Evolutionary conservation across 2,113 vertebrate species (phyloP).

Genomic region (Urocynchramus pylzowi): DNA sequence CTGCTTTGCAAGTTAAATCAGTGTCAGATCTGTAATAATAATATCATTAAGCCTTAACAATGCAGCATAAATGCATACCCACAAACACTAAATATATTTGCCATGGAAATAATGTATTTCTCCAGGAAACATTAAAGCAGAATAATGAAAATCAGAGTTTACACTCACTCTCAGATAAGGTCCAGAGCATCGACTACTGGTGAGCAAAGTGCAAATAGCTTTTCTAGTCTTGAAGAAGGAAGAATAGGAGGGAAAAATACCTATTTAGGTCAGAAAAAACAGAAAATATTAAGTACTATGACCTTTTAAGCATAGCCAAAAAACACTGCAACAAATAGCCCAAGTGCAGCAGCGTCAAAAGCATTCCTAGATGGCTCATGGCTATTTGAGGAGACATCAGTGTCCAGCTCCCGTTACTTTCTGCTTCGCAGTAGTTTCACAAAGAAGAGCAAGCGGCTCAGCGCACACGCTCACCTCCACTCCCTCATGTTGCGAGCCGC

Average conservation of each 20-base stretch:
- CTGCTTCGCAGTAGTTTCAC: fast-evolving
- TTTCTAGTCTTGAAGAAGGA: no score
- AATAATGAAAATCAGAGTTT: neutral
- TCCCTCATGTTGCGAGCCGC: fast-evolving
- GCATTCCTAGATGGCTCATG: fast-evolving
- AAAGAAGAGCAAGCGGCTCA: fast-evolving
- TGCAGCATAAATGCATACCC: fast-evolving
- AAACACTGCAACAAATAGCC: neutral
- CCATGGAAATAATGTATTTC: neutral
- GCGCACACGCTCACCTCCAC: fast-evolving
- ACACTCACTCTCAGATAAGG: neutral
- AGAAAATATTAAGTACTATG: fast-evolving
- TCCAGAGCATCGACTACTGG: fast-evolving
- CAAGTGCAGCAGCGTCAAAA: fast-evolving
- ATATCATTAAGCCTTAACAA: neutral
- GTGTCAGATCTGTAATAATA: neutral
- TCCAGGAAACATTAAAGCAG: neutral
- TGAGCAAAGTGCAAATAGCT: fast-evolving
- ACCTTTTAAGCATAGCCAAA: neutral
- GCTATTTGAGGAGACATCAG: fast-evolving
- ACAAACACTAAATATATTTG: neutral
- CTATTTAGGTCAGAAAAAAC: fast-evolving
- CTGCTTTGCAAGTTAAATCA: neutral
- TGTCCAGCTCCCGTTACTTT: fast-evolving
- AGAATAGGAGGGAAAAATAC: fast-evolving